phyloP scores from a whole-genome alignment of 2,888 invertebrate species.

The Epiblema foenella region DNA sequence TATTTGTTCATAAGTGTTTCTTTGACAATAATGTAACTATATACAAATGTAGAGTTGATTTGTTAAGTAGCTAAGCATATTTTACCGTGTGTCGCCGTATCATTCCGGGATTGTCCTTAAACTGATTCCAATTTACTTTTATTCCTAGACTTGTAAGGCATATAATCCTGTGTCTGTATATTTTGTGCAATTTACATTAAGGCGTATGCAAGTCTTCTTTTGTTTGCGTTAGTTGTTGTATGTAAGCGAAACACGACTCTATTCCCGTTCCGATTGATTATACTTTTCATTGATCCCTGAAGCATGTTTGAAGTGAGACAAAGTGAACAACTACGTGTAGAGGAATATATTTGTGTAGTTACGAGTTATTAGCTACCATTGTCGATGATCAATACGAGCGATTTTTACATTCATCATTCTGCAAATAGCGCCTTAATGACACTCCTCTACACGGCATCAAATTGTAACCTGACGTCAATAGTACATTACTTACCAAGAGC shows the following conservation, averaged over 20 bases:
- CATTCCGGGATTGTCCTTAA: conserved; percentile 42
- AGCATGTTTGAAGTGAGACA: neutral
- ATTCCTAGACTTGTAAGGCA: conserved; percentile 42
- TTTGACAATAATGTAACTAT: neutral
- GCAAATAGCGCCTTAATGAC: neutral
- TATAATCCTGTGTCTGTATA: conserved; percentile 62
- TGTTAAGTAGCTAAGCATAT: conserved; percentile 1
- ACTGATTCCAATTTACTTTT: conserved; percentile 22
- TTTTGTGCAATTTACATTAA: conserved; percentile 61
- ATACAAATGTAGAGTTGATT: neutral
- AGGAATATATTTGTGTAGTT: neutral
- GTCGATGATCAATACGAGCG: no score
- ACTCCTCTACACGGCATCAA: neutral
- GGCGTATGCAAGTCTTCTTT: conserved; percentile 52
- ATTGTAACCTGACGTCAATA: neutral
- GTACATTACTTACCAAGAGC: no score
- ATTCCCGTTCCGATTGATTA: conserved; percentile 3
- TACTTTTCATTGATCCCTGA: neutral
- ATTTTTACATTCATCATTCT: no score
- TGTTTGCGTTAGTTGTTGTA: conserved; percentile 44
- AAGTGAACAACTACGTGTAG: neutral
- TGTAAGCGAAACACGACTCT: conserved; percentile 3
- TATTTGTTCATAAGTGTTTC: neutral
- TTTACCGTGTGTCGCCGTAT: conserved; percentile 25
- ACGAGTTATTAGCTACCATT: no score